Conservation (phyloP, 2,113 vertebrate genomes). For the Hippocampus comes region DNA sequence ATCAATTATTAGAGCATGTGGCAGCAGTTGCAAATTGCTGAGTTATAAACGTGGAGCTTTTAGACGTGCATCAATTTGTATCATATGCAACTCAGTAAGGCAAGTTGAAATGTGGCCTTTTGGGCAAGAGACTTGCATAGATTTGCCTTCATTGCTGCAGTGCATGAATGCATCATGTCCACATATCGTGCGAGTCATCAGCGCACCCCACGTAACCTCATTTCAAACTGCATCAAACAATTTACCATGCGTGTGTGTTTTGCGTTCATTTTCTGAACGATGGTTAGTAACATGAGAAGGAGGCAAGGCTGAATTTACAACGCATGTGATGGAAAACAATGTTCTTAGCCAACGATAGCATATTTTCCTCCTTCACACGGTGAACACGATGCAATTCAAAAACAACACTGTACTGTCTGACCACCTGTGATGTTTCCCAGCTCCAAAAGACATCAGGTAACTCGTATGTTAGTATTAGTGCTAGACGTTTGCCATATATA, state of each 20-base stretch:
- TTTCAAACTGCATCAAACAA: neutral
- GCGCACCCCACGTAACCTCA: neutral
- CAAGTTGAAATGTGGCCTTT: constrained; percentile 48
- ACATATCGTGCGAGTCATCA: neutral
- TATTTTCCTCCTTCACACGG: too few species aligned
- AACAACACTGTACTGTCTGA: too few species aligned
- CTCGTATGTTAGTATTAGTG: too few species aligned
- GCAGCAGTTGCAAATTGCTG: constrained; percentile 37
- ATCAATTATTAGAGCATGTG: constrained; percentile 54
- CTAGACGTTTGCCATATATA: too few species aligned
- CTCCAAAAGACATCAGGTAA: too few species aligned
- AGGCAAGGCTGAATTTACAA: neutral
- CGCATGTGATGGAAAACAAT: too few species aligned
- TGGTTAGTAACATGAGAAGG: neutral
- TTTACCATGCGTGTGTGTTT: neutral
- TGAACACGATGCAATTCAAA: too few species aligned
- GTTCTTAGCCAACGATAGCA: too few species aligned
- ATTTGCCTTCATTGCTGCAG: constrained; percentile 34
- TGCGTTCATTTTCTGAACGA: neutral
- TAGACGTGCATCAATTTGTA: constrained; percentile 59
- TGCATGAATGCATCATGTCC: constrained; percentile 3
- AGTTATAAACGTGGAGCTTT: constrained; percentile 4
- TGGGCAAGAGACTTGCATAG: constrained; percentile 43
- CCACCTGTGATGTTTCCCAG: too few species aligned
- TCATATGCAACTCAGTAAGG: constrained; percentile 59